A percentile compares a stretch with the other conserved stretches of the same genome.
phyloP scores from a whole-genome alignment of 2,797 vertebrate genomes.

The Coluber constrictor region DNA sequence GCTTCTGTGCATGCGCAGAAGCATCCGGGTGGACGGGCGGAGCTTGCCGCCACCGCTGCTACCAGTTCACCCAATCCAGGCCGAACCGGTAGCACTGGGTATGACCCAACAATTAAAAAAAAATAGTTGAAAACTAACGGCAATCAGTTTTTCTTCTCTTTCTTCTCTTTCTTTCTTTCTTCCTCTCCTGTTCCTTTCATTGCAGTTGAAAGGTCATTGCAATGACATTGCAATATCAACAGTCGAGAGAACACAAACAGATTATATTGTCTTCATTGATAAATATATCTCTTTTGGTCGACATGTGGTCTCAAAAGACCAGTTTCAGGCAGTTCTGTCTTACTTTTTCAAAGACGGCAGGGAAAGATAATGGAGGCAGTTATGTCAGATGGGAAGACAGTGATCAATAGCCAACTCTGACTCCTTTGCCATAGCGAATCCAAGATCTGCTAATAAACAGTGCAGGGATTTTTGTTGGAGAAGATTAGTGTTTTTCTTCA shows the following conservation, averaged over 20 bases:
- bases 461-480: background rate
- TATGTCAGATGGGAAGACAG: background rate
- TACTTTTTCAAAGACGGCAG: background rate
- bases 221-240: background rate
- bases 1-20: too few species aligned
- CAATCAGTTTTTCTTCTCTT: background rate
- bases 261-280: background rate
- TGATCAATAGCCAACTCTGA: background rate
- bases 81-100: background rate
- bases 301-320: background rate
- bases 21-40: too few species aligned
- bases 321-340: background rate
- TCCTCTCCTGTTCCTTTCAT: background rate
- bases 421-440: background rate
- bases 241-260: background rate
- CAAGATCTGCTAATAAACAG: background rate
- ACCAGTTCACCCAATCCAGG: too few species aligned
- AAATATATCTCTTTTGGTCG: background rate
- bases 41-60: too few species aligned
- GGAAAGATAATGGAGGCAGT: background rate
- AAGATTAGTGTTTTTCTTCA: background rate
- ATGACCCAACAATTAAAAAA: background rate
- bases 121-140: background rate
- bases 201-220: background rate
- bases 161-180: background rate